Conservation (phyloP, 2,113 vertebrate genomes). For the Odocoileus virginianus region DNA sequence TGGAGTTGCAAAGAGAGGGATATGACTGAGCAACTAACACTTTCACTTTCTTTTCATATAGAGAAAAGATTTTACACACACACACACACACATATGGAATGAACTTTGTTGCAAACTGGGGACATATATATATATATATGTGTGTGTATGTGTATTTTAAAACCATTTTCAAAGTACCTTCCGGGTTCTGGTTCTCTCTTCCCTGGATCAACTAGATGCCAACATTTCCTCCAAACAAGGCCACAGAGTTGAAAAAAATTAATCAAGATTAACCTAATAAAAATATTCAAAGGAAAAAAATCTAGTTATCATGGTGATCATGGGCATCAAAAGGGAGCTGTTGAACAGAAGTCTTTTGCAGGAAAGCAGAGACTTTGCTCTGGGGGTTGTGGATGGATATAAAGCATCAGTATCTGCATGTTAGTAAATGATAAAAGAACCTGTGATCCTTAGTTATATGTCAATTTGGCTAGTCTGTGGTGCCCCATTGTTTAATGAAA, state of each 20-base stretch:
- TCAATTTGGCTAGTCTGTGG: neutral
- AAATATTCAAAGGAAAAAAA: neutral
- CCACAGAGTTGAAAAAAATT: neutral
- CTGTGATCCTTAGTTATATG: neutral
- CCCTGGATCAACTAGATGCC: neutral
- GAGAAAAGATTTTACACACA: neutral
- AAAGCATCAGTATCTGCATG: neutral
- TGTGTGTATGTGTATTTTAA: neutral
- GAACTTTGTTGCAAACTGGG: neutral
- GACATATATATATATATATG: fast-evolving
- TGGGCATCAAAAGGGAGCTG: neutral
- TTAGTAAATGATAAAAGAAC: neutral
- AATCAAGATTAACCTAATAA: neutral
- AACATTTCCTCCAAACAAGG: neutral
- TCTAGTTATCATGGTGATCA: neutral
- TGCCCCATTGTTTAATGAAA: neutral
- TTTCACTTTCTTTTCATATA: neutral
- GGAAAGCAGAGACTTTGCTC: neutral
- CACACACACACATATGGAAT: neutral
- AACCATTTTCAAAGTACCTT: neutral
- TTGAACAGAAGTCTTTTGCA: no score
- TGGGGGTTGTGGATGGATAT: neutral
- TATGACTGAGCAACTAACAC: neutral
- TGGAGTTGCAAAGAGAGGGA: neutral
- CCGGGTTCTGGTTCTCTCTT: neutral